Conservation (phyloP, 1,140 invertebrate genomes). For the Leptoteleia sp. region DNA sequence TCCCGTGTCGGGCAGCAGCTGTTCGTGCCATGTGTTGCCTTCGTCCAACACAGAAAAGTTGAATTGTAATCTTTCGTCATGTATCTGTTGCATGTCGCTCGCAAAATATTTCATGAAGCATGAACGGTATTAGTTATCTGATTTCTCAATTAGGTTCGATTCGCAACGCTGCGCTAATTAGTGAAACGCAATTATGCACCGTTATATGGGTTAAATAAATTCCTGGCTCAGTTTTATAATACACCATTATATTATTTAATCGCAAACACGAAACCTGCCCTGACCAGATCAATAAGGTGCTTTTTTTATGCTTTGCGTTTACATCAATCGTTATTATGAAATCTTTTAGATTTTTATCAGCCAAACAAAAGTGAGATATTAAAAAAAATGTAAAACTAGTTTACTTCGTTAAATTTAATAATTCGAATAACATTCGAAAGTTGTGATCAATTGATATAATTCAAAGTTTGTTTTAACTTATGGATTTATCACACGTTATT, state of each 20-base stretch:
- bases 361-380: too few relatives aligned
- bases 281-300: slow-evolving; percentile 12
- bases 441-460: too few relatives aligned
- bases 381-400: too few relatives aligned
- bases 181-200: slow-evolving; percentile 45
- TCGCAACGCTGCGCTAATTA: slow-evolving; percentile 58
- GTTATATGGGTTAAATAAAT: slow-evolving; percentile 44
- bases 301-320: too few relatives aligned
- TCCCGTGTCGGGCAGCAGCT: slow-evolving; percentile 69
- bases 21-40: slow-evolving; percentile 70
- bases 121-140: slow-evolving; percentile 60
- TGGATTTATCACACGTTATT: too few relatives aligned
- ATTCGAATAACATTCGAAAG: too few relatives aligned
- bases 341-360: too few relatives aligned
- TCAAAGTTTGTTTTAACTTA: too few relatives aligned
- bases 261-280: slow-evolving; percentile 11
- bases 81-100: slow-evolving; percentile 67
- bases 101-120: slow-evolving; percentile 61
- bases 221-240: slow-evolving; percentile 38
- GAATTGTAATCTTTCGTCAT: slow-evolving; percentile 65
- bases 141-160: slow-evolving; percentile 63
- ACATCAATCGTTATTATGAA: too few relatives aligned
- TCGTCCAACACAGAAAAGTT: slow-evolving; percentile 63
- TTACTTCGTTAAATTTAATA: too few relatives aligned
- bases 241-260: slow-evolving; percentile 34